Conservation (phyloP, 2,797 vertebrate species). For the Chloroceryle inda region DNA sequence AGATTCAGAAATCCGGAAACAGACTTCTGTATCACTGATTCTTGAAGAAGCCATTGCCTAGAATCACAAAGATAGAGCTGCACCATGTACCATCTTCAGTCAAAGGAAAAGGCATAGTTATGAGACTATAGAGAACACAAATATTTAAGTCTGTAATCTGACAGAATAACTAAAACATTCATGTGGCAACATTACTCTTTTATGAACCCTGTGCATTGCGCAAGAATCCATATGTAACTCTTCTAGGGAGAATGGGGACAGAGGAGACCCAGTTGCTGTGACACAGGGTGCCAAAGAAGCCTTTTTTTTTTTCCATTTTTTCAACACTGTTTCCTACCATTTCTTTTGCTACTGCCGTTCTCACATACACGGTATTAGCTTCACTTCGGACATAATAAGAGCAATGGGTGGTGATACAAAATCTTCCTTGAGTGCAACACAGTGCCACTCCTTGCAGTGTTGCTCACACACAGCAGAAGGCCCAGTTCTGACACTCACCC, state of each 20-base stretch:
- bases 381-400: neutral
- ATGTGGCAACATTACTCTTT: neutral
- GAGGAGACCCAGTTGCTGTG: neutral
- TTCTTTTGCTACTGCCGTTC: neutral
- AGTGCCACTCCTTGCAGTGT: rapidly evolving
- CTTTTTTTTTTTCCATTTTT: neutral
- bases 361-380: neutral
- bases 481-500: neutral
- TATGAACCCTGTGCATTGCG: neutral
- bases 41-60: neutral
- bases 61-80: neutral
- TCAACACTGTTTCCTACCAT: neutral
- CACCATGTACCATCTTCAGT: neutral
- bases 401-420: neutral
- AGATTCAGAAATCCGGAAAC: neutral
- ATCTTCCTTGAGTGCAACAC: neutral
- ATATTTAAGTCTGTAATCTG: neutral
- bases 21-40: neutral
- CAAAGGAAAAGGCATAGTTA: neutral
- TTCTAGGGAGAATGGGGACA: neutral
- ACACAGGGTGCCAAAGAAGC: neutral
- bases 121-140: neutral
- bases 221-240: neutral
- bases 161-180: neutral
- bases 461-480: neutral